Conservation (phyloP, 2,113 vertebrate species). For the Thamnaconus septentrionalis region DNA sequence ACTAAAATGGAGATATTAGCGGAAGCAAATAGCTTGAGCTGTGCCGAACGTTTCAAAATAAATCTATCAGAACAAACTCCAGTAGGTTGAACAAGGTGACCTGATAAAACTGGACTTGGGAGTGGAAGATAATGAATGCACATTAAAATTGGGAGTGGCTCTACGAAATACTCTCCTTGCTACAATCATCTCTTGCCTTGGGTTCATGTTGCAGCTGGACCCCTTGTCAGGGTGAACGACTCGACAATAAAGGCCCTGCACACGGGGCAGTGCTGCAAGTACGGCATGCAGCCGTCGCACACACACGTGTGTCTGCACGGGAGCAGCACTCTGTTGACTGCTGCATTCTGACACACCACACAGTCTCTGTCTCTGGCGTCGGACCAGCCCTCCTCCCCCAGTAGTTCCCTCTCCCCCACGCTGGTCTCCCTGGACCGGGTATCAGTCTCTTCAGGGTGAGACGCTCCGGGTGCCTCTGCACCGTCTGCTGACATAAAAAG, state of each 20-base stretch:
- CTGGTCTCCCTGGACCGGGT: slow-evolving; percentile 1
- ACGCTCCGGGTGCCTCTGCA: slow-evolving; percentile 10
- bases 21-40: too few relatives aligned
- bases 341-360: slow-evolving; percentile 91
- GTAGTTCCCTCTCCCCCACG: slow-evolving; percentile 44
- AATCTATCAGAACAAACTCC: too few relatives aligned
- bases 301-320: slow-evolving; percentile 93
- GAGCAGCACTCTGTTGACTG: slow-evolving; percentile 89
- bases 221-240: slow-evolving; percentile 80
- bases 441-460: too few relatives aligned
- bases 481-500: slow-evolving; percentile 93
- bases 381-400: slow-evolving; percentile 65
- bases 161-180: too few relatives aligned
- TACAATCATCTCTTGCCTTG: too few relatives aligned
- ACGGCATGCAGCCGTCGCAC: slow-evolving; percentile 83
- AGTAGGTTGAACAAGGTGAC: too few relatives aligned
- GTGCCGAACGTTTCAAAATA: too few relatives aligned
- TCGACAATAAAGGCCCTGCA: slow-evolving; percentile 90
- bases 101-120: too few relatives aligned
- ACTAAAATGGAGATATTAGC: too few relatives aligned
- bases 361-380: slow-evolving; percentile 84
- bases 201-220: neutral
- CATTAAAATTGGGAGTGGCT: too few relatives aligned
- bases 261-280: slow-evolving; percentile 93
- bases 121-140: too few relatives aligned